phyloP scores from a whole-genome alignment of 2,113 vertebrate genomes.

The Thermophis baileyi region DNA sequence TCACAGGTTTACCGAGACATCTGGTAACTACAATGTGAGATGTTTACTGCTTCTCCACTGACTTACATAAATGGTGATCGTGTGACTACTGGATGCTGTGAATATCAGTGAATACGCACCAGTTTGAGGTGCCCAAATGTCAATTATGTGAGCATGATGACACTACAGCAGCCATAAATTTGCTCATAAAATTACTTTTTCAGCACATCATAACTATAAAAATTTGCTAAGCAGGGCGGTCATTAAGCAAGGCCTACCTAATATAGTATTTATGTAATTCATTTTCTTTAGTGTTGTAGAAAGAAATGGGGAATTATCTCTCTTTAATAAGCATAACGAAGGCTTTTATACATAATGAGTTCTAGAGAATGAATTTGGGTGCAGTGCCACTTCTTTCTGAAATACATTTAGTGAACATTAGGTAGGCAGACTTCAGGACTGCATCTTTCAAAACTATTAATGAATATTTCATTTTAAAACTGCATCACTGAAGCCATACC shows the following conservation, averaged over 20 bases:
- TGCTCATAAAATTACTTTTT: neutral
- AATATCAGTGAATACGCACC: neutral
- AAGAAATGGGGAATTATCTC: neutral
- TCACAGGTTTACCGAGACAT: neutral
- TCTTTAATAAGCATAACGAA: slow-evolving; percentile 52
- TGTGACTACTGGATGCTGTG: neutral
- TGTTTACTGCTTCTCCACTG: neutral
- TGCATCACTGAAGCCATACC: slow-evolving; percentile 49
- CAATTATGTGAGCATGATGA: neutral
- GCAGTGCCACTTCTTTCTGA: slow-evolving; percentile 39
- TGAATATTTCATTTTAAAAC: slow-evolving; percentile 61
- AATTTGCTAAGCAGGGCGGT: neutral
- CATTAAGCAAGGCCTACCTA: neutral
- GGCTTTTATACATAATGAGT: slow-evolving; percentile 59
- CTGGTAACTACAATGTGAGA: neutral
- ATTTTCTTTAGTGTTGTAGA: slow-evolving; percentile 40
- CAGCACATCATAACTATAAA: neutral
- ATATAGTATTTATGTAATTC: neutral
- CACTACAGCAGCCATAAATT: neutral
- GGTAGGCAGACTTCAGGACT: slow-evolving; percentile 46
- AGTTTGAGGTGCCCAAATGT: neutral
- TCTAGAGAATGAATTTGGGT: slow-evolving; percentile 42
- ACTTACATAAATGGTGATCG: neutral
- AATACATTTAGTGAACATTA: slow-evolving; percentile 39
- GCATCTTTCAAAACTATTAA: slow-evolving; percentile 50